Percentiles rank a stretch among this genome's conserved stretches.
phyloP scores from a whole-genome alignment of 2,113 vertebrate species.

The Ptychochromis oligacanthus region DNA sequence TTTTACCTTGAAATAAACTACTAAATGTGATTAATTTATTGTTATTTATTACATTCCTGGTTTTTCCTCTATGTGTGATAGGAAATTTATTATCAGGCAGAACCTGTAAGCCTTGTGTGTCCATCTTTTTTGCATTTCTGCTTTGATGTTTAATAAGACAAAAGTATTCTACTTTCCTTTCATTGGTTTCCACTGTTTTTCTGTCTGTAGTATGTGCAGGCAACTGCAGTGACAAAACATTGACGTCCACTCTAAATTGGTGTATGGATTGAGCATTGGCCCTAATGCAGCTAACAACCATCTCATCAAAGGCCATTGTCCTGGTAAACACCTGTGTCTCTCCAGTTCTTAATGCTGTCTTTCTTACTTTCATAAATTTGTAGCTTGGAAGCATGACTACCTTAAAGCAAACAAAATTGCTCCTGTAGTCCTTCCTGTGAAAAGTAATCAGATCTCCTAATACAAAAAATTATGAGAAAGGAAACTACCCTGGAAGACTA shows the following conservation, averaged over 20 bases:
- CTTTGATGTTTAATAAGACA: not conserved
- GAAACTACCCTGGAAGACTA: not conserved
- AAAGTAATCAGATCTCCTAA: not conserved
- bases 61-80: too few species aligned
- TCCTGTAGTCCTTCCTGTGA: fast-evolving
- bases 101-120: too few species aligned
- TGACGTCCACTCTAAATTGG: not conserved
- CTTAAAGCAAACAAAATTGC: not conserved
- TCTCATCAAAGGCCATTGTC: not conserved
- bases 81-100: too few species aligned
- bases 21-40: too few species aligned
- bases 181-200: too few species aligned
- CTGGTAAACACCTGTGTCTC: not conserved
- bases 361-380: not conserved
- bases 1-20: too few species aligned
- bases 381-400: not conserved
- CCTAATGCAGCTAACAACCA: not conserved
- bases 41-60: too few species aligned
- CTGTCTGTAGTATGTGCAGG: too few species aligned
- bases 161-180: not conserved
- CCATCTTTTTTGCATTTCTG: not conserved
- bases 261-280: not conserved
- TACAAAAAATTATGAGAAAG: fast-evolving
- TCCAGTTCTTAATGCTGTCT: not conserved
- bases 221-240: not conserved